A percentile compares a stretch with the other conserved stretches of the same genome.
These are phyloP conservation scores for Syrphus vitripennis DNA, from an alignment of 2,888 invertebrate genomes.

Conservation along the genomic window DNA sequence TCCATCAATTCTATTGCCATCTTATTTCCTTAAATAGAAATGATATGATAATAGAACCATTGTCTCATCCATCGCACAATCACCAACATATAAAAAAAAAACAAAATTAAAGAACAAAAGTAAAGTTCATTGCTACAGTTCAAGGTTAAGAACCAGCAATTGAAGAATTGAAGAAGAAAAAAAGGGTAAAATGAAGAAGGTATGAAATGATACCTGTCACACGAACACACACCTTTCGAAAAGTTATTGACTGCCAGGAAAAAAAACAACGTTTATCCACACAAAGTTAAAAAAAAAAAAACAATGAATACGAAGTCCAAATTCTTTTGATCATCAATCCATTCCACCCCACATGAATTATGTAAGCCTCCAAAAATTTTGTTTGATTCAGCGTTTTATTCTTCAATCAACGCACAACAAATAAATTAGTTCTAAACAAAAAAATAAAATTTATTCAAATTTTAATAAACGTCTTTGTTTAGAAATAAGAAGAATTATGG, in stretches of 20 bases:
- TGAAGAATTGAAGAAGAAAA: conserved; percentile 32
- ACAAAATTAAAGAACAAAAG: conserved; percentile 1
- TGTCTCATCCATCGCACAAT: not conserved
- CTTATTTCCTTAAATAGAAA: not conserved
- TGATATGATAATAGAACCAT: not conserved
- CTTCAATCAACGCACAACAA: not conserved
- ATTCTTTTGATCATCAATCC: not conserved
- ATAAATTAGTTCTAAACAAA: not conserved
- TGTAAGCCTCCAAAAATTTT: conserved; percentile 22
- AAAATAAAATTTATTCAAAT: not conserved
- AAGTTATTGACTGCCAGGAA: not conserved
- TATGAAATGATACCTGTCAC: conserved; percentile 37
- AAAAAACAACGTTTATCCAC: not conserved
- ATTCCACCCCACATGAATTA: not conserved
- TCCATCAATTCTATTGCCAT: conserved; percentile 35
- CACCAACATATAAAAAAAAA: not conserved
- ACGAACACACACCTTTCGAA: not conserved
- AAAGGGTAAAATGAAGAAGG: conserved; percentile 32
- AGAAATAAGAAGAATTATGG: not conserved
- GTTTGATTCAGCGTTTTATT: not conserved
- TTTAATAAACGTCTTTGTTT: not conserved
- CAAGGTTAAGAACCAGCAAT: conserved; percentile 45
- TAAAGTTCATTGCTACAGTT: conserved; percentile 59
- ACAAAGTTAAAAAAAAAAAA: not conserved
- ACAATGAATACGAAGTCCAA: not conserved